Conservation (phyloP, 2,888 invertebrate species). For the Stratiomys singularior region DNA sequence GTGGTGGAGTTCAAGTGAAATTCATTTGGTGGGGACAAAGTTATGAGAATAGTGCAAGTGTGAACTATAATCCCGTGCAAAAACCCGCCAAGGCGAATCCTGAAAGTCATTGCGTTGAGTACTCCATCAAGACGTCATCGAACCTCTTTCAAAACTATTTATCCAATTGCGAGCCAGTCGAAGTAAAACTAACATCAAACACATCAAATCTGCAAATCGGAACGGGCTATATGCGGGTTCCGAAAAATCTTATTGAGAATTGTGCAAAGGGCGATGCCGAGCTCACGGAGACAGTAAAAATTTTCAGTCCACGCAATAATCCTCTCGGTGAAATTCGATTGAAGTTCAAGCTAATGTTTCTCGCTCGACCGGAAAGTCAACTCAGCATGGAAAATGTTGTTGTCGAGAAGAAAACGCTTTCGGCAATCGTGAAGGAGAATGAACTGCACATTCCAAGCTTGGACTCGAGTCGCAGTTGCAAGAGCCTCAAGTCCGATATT, state of each 20-base stretch:
- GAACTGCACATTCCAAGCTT: neutral
- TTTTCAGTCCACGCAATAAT: constrained; percentile 49
- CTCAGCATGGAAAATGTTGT: too few species aligned
- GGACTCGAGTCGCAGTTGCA: constrained; percentile 20
- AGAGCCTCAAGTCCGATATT: constrained; percentile 29
- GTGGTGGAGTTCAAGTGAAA: constrained; percentile 55
- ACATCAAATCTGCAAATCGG: constrained; percentile 53
- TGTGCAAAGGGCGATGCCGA: neutral
- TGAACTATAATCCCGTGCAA: neutral
- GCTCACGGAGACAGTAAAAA: constrained; percentile 29
- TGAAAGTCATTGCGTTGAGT: constrained; percentile 49
- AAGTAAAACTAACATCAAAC: constrained; percentile 54
- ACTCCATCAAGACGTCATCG: constrained; percentile 56
- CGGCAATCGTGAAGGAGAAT: neutral
- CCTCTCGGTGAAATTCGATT: constrained; percentile 46
- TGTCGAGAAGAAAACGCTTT: neutral
- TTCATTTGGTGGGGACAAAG: constrained; percentile 58
- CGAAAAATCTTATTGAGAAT: constrained; percentile 41
- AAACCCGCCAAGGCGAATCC: neutral
- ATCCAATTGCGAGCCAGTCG: constrained; percentile 57
- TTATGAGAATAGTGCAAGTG: constrained; percentile 46
- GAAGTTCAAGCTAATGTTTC: constrained; percentile 46
- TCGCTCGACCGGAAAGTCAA: neutral
- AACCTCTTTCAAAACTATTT: constrained; percentile 60
- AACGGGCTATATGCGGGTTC: constrained; percentile 44